These are phyloP conservation scores for Pedionomus torquatus DNA, from an alignment of 2,113 vertebrate genomes.

Conservation along the genomic window DNA sequence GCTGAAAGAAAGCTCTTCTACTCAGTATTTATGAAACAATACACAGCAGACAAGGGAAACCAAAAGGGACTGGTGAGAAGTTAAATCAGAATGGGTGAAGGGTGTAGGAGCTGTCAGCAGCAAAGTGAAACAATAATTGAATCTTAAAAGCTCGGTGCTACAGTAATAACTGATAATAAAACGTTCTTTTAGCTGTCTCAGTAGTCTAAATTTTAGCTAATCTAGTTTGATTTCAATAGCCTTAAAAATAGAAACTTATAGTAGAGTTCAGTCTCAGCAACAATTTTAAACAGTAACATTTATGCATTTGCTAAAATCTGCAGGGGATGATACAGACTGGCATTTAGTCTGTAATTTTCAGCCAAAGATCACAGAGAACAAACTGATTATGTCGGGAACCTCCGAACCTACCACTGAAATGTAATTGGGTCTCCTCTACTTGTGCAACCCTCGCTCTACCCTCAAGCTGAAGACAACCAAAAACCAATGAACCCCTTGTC, in stretches of 20 bases:
- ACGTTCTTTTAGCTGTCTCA: conserved; percentile 43
- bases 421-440: neutral
- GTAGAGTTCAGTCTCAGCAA: neutral
- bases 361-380: neutral
- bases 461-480: neutral
- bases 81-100: conserved; percentile 20
- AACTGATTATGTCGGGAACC: neutral
- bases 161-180: conserved; percentile 57
- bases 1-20: neutral
- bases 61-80: neutral
- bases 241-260: conserved; percentile 46
- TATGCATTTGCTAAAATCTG: neutral
- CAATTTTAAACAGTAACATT: neutral
- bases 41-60: conserved; percentile 9
- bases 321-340: neutral
- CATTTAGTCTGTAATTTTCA: neutral
- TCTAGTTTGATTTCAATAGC: conserved; percentile 55
- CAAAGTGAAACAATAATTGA: conserved; percentile 52
- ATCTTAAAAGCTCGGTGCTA: conserved; percentile 46
- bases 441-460: neutral
- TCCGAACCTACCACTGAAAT: neutral
- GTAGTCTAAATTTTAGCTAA: conserved; percentile 47
- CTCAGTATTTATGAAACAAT: neutral
- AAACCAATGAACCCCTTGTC: neutral
- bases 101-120: conserved; percentile 46